These are phyloP conservation scores for Eurystomus gularis DNA, from an alignment of 2,113 vertebrate genomes.

Conservation along the genomic window DNA sequence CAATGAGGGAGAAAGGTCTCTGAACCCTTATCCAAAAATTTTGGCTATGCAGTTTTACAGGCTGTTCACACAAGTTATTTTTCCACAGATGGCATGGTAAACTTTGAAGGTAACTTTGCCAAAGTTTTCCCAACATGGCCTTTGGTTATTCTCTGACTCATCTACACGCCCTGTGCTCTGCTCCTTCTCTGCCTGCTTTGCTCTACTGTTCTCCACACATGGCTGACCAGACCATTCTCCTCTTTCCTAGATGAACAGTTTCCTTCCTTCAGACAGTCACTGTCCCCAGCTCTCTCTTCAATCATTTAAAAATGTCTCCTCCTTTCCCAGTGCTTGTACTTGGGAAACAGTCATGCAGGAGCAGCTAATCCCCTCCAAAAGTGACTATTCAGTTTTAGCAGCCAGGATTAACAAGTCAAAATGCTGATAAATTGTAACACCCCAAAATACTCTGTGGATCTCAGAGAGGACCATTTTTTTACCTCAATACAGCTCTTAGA, in stretches of 20 bases:
- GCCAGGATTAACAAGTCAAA: background rate
- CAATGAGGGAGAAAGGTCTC: background rate
- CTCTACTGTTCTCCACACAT: background rate
- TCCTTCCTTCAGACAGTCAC: background rate
- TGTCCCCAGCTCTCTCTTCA: background rate
- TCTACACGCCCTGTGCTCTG: background rate
- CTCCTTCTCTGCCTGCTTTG: background rate
- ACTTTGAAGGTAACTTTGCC: background rate
- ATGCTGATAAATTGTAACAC: background rate
- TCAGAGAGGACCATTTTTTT: background rate
- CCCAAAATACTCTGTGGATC: background rate
- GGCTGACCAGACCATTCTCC: background rate
- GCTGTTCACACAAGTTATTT: background rate
- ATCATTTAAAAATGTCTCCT: background rate
- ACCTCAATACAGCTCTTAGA: background rate
- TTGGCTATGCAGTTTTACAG: fast-evolving
- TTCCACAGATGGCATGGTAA: background rate
- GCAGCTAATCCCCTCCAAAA: background rate
- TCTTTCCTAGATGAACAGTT: background rate
- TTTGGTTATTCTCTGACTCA: background rate
- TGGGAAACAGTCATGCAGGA: background rate
- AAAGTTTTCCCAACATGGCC: background rate
- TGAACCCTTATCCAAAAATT: background rate
- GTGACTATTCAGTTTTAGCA: background rate
- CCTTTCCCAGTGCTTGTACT: background rate